These are phyloP conservation scores for Ostrea denselamellosa DNA, from an alignment of 1,140 invertebrate genomes.

Conservation along the genomic window DNA sequence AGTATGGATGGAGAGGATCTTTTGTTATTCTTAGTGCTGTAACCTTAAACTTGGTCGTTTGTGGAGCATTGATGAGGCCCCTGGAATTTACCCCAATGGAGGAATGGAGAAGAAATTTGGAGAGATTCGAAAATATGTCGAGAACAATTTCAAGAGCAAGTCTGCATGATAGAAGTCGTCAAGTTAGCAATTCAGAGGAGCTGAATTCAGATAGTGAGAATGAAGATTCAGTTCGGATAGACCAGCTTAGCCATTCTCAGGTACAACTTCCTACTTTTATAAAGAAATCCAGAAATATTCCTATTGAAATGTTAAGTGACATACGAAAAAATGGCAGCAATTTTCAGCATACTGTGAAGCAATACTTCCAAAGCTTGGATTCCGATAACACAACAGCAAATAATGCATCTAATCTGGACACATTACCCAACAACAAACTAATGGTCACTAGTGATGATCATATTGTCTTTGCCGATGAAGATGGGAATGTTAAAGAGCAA, in stretches of 20 bases:
- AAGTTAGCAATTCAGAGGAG: constrained; percentile 54
- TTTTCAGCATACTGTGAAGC: constrained; percentile 52
- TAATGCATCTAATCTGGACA: constrained; percentile 13
- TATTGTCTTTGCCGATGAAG: constrained; percentile 41
- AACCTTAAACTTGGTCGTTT: constrained; percentile 88
- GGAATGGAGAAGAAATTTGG: constrained; percentile 64
- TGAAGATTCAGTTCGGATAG: constrained; percentile 47
- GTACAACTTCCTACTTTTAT: constrained; percentile 70
- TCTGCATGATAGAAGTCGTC: constrained; percentile 53
- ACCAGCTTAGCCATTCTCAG: constrained; percentile 65
- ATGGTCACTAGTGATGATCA: constrained; percentile 47
- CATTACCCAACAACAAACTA: constrained; percentile 32
- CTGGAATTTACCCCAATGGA: constrained; percentile 79
- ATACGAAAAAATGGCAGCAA: constrained; percentile 61
- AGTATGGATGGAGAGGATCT: constrained; percentile 79
- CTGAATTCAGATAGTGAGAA: constrained; percentile 42
- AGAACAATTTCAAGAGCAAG: constrained; percentile 60
- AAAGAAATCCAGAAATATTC: constrained; percentile 56
- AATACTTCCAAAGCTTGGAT: constrained; percentile 54
- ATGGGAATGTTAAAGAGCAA: background rate
- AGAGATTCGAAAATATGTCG: constrained; percentile 70
- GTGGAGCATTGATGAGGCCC: constrained; percentile 89
- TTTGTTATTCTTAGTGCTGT: constrained; percentile 90
- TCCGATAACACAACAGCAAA: background rate
- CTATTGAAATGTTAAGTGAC: constrained; percentile 62